Conservation (phyloP, 1,140 invertebrate species). For the Bombus fervidus region DNA sequence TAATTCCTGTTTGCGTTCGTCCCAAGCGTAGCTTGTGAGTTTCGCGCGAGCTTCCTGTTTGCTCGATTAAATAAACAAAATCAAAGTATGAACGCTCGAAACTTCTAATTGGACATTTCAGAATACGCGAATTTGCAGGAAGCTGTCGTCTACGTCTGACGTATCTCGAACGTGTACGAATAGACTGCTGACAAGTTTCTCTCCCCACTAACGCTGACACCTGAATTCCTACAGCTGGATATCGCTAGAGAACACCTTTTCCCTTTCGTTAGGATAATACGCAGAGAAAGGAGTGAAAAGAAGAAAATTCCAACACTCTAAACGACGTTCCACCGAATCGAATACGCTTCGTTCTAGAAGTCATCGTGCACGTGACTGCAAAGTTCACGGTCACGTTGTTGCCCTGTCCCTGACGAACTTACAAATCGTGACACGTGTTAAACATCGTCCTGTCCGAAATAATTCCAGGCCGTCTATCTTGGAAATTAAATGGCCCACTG, state of each 20-base stretch:
- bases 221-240: background rate
- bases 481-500: background rate
- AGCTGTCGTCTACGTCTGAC: too few species aligned
- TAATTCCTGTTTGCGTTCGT: slow-evolving; percentile 26
- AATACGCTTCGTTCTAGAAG: too few species aligned
- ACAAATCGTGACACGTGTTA: background rate
- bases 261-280: background rate
- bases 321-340: too few species aligned
- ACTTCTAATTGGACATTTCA: slow-evolving; percentile 34
- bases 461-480: slow-evolving; percentile 2
- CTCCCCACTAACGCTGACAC: background rate
- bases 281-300: too few species aligned
- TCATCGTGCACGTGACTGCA: background rate
- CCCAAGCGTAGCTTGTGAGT: background rate
- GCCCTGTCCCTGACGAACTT: background rate
- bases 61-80: slow-evolving; percentile 41
- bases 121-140: background rate
- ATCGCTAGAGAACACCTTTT: background rate
- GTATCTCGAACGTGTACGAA: background rate
- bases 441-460: background rate
- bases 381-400: background rate
- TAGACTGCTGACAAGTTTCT: background rate
- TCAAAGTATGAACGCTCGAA: slow-evolving; percentile 26
- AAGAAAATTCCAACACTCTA: too few species aligned
- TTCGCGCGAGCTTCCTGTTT: slow-evolving; percentile 3